phyloP scores from a whole-genome alignment of 1,140 invertebrate genomes.

The Scaptomyza graminum region DNA sequence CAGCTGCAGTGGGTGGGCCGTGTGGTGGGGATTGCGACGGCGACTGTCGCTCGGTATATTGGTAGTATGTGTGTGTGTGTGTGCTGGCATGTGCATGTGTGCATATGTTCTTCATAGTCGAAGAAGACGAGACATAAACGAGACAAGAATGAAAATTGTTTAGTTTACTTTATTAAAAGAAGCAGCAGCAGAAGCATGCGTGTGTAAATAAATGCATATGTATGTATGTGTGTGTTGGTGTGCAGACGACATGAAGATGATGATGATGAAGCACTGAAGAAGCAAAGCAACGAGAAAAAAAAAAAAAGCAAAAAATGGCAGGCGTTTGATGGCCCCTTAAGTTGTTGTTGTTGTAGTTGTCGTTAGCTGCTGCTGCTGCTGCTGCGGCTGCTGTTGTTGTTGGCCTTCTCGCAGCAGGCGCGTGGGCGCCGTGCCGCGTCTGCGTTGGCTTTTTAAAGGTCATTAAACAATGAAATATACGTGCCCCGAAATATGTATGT shows the following conservation, averaged over 20 bases:
- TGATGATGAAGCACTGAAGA: slow-evolving; percentile 67
- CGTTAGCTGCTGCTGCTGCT: slow-evolving; percentile 1
- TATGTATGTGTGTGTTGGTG: slow-evolving; percentile 26
- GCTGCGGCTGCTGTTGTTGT: slow-evolving; percentile 38
- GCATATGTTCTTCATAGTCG: slow-evolving; percentile 52
- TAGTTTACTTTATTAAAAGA: slow-evolving; percentile 82
- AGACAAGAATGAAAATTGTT: slow-evolving; percentile 82
- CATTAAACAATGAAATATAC: slow-evolving; percentile 76
- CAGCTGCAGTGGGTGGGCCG: slow-evolving; percentile 31
- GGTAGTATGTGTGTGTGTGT: slow-evolving; percentile 27
- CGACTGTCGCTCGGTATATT: slow-evolving; percentile 36
- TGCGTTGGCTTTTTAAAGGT: slow-evolving; percentile 79
- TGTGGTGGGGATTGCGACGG: slow-evolving; percentile 29
- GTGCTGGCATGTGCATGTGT: slow-evolving; percentile 46
- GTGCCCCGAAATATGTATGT: slow-evolving; percentile 68
- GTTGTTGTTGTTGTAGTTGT: slow-evolving; percentile 30
- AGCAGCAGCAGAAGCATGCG: slow-evolving; percentile 60
- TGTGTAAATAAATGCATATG: slow-evolving; percentile 38
- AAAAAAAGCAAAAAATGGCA: slow-evolving; percentile 44
- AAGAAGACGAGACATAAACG: slow-evolving; percentile 74
- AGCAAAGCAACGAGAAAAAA: slow-evolving; percentile 51
- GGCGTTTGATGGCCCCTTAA: slow-evolving; percentile 38
- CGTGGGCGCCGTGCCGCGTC: slow-evolving; percentile 55
- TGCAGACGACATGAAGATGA: slow-evolving; percentile 59
- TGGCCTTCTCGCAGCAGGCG: slow-evolving; percentile 60